Percentiles rank a stretch among this genome's conserved stretches.
These are phyloP conservation scores for Crocodylus rhombifer DNA, from an alignment of 2,797 vertebrate genomes.

Conservation along the genomic window DNA sequence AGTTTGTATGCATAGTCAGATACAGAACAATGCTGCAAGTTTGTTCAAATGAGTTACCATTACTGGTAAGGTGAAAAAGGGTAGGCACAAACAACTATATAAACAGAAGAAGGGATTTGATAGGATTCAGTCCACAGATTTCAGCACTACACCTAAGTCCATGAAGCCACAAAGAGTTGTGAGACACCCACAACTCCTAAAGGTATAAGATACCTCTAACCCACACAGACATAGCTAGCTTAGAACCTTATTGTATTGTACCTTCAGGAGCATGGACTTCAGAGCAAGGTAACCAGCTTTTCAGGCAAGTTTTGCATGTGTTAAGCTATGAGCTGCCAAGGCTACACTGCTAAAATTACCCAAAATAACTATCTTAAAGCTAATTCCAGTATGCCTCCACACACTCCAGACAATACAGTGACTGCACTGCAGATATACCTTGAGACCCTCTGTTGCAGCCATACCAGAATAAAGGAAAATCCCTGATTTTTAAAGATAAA, in stretches of 20 bases:
- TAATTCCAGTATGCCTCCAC: too few relatives aligned
- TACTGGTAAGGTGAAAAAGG: not conserved
- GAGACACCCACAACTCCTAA: too few relatives aligned
- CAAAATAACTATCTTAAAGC: too few relatives aligned
- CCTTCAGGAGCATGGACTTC: too few relatives aligned
- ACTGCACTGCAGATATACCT: not conserved
- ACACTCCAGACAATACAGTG: too few relatives aligned
- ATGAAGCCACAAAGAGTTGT: not conserved
- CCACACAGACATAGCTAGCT: too few relatives aligned
- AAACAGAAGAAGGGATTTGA: not conserved
- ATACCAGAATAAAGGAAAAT: not conserved
- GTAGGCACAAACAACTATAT: not conserved
- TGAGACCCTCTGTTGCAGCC: not conserved
- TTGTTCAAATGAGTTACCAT: not conserved
- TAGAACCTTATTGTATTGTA: too few relatives aligned
- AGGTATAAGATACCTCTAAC: too few relatives aligned
- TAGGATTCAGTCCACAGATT: not conserved
- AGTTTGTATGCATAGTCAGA: fast-evolving
- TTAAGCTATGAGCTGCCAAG: too few relatives aligned
- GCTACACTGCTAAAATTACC: too few relatives aligned
- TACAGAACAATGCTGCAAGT: not conserved
- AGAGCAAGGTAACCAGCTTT: too few relatives aligned
- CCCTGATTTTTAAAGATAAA: not conserved
- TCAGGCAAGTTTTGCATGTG: too few relatives aligned
- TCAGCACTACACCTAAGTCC: not conserved